Evolutionary conservation across 2,113 vertebrate genomes (phyloP), one percentile per base, ranked within the genome.

Genomic region (Murina feae): DNA sequence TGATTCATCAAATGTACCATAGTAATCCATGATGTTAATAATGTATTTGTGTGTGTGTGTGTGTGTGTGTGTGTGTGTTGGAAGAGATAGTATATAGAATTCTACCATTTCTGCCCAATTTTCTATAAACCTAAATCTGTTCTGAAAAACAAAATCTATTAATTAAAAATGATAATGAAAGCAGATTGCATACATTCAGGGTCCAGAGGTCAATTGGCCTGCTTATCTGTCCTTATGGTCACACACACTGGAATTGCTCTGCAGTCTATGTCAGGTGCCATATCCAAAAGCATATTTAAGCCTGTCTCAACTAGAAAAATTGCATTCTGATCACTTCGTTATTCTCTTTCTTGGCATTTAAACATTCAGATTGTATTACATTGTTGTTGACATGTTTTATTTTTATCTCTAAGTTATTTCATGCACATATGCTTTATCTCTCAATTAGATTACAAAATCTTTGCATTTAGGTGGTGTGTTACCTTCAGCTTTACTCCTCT

Each of bases 321-420:
- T 35, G 0, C 86, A 90, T 96, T 97, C 63, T 83, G 78, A 96
- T 96, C 44, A 89, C 60, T 97, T 94, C 2, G 44, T 96, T 96
- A 93, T 83, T 96, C 86, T 90, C 85, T 96, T 96, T 94, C 81
- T 89, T 94, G 90, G 76, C 91, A 92, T 94, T 96, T 97, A 96
- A 97, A 92, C 90, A 96, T 92, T 97, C 84, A 95, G 71, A 95
- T 85, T 94, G 84, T 90, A 96, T 93, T 95, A 86, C 93, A 72
- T 93, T 88, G 85, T 95, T 94, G 95, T 95, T 97, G 93, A 97
- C 74, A 81, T 97, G 93, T 94, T 97, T 97, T 96, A 95, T 96
- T 97, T 97, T 97, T 96, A 96, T 96, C 90, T 95, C 85, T 55
- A 91, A 95, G 93, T 95, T 96, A 93, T 88, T 96, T 94, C 81